Conservation (phyloP, 2,797 vertebrate genomes). For the Urocyon cinereoargenteus region DNA sequence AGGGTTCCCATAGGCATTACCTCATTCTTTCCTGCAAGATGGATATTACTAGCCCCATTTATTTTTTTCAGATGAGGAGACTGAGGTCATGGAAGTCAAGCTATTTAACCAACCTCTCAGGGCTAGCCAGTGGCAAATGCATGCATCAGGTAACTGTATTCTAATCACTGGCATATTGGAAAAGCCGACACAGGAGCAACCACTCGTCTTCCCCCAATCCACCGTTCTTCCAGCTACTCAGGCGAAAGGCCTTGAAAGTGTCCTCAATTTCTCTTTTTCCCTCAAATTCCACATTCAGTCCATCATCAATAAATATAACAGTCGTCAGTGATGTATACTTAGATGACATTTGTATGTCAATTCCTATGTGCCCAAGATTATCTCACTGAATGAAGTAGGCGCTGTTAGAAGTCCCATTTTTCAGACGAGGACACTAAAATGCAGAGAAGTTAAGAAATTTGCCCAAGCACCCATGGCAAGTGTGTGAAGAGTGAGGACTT, state of each 20-base stretch:
- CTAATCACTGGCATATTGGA: background rate
- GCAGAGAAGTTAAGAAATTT: background rate
- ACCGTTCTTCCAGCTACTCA: background rate
- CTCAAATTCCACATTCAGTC: background rate
- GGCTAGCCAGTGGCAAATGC: background rate
- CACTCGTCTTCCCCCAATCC: background rate
- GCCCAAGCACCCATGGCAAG: background rate
- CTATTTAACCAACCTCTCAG: background rate
- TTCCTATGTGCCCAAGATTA: background rate
- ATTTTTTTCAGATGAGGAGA: background rate
- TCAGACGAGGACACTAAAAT: background rate
- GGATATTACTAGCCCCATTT: background rate
- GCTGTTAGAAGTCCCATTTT: background rate
- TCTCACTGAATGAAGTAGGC: background rate
- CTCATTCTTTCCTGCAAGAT: background rate
- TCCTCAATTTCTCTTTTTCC: background rate
- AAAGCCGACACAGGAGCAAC: background rate
- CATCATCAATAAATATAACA: background rate
- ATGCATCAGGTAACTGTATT: background rate
- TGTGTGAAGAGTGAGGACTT: background rate
- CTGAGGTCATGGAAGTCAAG: background rate
- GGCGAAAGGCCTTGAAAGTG: background rate
- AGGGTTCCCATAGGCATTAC: background rate
- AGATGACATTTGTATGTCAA: background rate
- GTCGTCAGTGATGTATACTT: background rate